Evolutionary conservation across 2,797 vertebrate genomes (phyloP).

Genomic region (Neostethus bicornis): DNA sequence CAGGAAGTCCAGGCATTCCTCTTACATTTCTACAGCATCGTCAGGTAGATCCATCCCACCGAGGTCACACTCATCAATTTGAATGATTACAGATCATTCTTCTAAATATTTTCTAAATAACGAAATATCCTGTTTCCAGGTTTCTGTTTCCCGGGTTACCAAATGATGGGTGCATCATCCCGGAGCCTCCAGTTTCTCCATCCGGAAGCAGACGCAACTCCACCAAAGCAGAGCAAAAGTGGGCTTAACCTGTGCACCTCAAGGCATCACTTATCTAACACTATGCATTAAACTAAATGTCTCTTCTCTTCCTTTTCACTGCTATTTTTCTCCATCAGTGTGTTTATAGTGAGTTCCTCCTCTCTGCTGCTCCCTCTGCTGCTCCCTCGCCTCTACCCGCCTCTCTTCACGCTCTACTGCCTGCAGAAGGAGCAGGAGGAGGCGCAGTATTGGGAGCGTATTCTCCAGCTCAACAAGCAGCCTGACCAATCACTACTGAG

Average conservation of each 20-base stretch:
- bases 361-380: slow-evolving; percentile 92
- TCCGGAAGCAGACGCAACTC: slow-evolving; percentile 62
- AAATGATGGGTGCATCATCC: slow-evolving; percentile 89
- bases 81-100: not conserved
- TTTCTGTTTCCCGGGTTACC: slow-evolving; percentile 97
- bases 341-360: slow-evolving; percentile 90
- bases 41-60: slow-evolving; percentile 78
- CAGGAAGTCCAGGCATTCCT: slow-evolving; percentile 95
- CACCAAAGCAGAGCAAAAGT: slow-evolving; percentile 68
- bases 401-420: slow-evolving; percentile 94
- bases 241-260: not conserved
- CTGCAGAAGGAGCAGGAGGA: slow-evolving; percentile 93
- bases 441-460: slow-evolving; percentile 92
- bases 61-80: not conserved
- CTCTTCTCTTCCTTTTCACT: no score
- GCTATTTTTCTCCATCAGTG: slow-evolving; percentile 80
- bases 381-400: slow-evolving; percentile 93
- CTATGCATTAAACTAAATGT: not conserved
- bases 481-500: slow-evolving; percentile 88
- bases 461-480: slow-evolving; percentile 92
- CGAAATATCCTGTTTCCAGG: slow-evolving; percentile 65
- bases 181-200: slow-evolving; percentile 69
- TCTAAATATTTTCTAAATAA: no score
- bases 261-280: not conserved
- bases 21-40: slow-evolving; percentile 87